Conservation (phyloP, 2,113 vertebrate genomes). For the Lagenorhynchus albirostris region DNA sequence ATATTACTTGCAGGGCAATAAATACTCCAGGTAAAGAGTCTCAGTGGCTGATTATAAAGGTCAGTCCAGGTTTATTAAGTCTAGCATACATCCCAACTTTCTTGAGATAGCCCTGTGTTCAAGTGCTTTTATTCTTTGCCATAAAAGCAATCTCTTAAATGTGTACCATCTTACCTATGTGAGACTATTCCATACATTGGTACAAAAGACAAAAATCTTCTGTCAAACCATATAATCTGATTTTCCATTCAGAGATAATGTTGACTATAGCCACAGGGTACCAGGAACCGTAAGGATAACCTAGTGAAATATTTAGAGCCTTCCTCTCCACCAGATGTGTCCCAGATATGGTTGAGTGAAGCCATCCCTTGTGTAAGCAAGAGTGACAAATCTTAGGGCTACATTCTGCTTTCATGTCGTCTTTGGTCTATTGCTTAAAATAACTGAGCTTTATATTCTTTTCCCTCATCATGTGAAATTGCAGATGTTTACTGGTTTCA, state of each 20-base stretch:
- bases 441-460: slow-evolving; percentile 1
- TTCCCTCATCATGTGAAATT: neutral
- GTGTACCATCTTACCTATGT: neutral
- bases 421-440: slow-evolving; percentile 38
- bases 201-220: neutral
- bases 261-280: neutral
- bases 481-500: slow-evolving; percentile 29
- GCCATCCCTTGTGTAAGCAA: neutral
- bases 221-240: neutral
- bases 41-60: neutral
- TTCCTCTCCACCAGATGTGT: neutral
- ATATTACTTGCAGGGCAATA: neutral
- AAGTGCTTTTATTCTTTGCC: neutral
- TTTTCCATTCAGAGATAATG: neutral
- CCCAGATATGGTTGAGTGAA: neutral
- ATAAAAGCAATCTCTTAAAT: neutral
- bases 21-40: neutral
- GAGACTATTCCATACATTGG: neutral
- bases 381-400: neutral
- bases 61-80: neutral
- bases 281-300: neutral
- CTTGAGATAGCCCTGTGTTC: neutral
- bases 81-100: neutral
- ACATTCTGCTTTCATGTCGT: neutral
- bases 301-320: neutral